Conservation (phyloP, 2,113 vertebrate genomes). For the Trachemys scripta region DNA sequence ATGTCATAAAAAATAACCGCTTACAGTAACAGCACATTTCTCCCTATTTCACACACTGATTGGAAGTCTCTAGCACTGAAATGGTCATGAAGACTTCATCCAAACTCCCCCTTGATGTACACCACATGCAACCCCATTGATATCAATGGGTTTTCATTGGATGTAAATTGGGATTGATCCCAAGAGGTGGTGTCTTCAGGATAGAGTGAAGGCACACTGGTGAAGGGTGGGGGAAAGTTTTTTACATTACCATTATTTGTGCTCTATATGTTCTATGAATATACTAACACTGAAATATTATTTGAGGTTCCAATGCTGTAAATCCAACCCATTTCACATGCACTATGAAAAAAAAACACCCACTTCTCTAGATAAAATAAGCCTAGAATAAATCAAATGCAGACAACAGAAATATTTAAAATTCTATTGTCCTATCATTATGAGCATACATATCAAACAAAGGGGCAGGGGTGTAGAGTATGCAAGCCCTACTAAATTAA, state of each 20-base stretch:
- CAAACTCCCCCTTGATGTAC: background rate
- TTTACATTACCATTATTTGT: background rate
- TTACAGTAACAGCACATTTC: background rate
- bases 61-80: accelerated
- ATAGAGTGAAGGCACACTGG: background rate
- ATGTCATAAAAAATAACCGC: background rate
- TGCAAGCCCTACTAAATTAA: background rate
- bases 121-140: background rate
- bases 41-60: background rate
- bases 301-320: background rate
- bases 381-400: background rate
- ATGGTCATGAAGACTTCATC: background rate
- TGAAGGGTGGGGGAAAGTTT: accelerated
- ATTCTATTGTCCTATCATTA: background rate
- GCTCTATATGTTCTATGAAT: background rate
- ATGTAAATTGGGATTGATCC: background rate
- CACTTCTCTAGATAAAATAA: background rate
- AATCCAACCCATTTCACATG: background rate
- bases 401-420: background rate
- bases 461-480: background rate
- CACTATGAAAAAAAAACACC: background rate
- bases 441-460: background rate
- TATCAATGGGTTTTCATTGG: background rate
- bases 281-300: background rate
- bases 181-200: background rate